phyloP scores from a whole-genome alignment of 2,888 invertebrate species.

The Mesorhabditis belari region DNA sequence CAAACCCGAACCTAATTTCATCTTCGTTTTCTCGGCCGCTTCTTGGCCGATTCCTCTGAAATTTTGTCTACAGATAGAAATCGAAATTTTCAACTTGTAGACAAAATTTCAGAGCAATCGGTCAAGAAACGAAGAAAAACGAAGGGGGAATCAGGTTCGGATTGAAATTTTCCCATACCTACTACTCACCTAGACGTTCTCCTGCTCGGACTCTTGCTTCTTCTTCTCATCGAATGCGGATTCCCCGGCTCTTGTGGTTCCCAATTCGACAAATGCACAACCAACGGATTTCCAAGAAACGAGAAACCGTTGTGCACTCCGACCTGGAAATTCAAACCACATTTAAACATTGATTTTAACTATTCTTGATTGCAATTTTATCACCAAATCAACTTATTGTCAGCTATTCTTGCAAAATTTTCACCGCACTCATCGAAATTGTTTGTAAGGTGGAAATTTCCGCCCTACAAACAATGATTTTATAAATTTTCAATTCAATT shows the following conservation, averaged over 20 bases:
- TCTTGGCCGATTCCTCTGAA: too few relatives aligned
- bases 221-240: constrained; percentile 16
- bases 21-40: too few relatives aligned
- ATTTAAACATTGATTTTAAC: too few relatives aligned
- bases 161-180: not conserved
- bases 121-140: not conserved
- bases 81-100: not conserved
- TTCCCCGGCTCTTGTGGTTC: constrained; percentile 12
- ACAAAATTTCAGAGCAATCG: not conserved
- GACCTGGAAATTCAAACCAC: constrained; percentile 54
- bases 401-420: too few relatives aligned
- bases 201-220: constrained; percentile 10
- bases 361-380: too few relatives aligned
- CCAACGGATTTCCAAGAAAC: constrained; percentile 56
- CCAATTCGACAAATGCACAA: constrained; percentile 51
- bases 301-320: constrained; percentile 59
- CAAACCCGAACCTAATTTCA: too few relatives aligned
- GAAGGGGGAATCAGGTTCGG: not conserved
- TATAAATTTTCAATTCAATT: too few relatives aligned
- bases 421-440: too few relatives aligned
- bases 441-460: too few relatives aligned
- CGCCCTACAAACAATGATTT: too few relatives aligned
- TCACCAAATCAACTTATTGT: too few relatives aligned
- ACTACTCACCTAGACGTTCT: not conserved
- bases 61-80: too few relatives aligned